These are phyloP conservation scores for Rhinolophus ferrumequinum DNA, from an alignment of 2,113 vertebrate genomes.

Conservation along the genomic window DNA sequence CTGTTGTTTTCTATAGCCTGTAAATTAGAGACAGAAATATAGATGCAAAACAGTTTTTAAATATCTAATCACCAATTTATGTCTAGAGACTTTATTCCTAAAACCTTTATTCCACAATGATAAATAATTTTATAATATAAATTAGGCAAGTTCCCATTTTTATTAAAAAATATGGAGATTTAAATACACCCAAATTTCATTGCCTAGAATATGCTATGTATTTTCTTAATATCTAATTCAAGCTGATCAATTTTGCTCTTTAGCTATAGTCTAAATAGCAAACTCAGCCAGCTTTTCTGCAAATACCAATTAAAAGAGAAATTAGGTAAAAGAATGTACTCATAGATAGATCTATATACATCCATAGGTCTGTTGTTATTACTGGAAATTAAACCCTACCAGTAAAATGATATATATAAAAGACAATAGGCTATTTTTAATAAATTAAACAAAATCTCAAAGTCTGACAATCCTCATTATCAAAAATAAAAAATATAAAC, in stretches of 20 bases:
- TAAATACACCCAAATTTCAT: not conserved
- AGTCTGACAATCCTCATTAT: not conserved
- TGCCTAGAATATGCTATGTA: not conserved
- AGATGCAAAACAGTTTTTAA: not conserved
- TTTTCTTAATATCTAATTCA: not conserved
- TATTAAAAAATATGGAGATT: not conserved
- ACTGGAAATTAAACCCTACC: not conserved
- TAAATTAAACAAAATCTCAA: constrained; percentile 12
- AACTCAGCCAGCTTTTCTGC: not conserved
- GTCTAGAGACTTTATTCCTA: not conserved
- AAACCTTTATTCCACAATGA: not conserved
- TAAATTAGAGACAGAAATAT: not conserved
- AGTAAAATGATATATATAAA: not conserved
- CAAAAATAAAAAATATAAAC: not conserved
- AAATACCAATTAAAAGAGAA: not conserved
- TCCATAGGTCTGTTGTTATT: not conserved
- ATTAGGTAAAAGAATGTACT: not conserved
- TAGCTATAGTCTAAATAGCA: not conserved
- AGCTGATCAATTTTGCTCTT: not conserved
- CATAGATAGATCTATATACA: not conserved
- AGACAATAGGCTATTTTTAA: constrained; percentile 15
- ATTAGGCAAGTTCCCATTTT: not conserved
- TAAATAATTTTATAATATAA: constrained; percentile 8
- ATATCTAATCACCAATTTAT: not conserved
- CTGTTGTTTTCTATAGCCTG: not conserved